Base-by-base conservation (phyloP, 53 echinoderm and acorn worm species). In the Paelopatides confundens region DNA sequence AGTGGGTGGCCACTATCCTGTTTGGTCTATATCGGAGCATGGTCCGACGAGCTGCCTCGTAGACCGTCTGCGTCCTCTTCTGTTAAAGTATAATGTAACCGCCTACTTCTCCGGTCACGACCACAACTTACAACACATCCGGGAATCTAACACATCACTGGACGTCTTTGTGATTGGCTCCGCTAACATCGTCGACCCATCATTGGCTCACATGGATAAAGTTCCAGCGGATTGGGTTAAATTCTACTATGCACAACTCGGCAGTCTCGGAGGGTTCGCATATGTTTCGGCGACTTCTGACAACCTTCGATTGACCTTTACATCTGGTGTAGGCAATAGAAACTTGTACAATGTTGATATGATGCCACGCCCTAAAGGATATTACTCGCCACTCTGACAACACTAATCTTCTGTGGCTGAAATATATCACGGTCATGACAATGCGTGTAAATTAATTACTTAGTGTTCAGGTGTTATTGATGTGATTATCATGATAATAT, bases 21-120 rank as follows among this genome's bases (percentile, higher is more conserved):
- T 99, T 23, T 99, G 99, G 99, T 99, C 99, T 3, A 92, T 99
- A 13, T 93, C 95, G 23, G 95, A 99, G 69, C 99, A 99, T 58
- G 99, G 99, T 10, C 99, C 99, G 21, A 99, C 99, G 18, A 32
- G 48, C 21, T 86, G 90, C 82, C 89, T 99, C 24, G 95, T 99
- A n/a, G 63, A 90, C 26, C 69, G 71, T 30, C 81, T 99, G 37
- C 85, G 87, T 17, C 95, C 95, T 3, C 9, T 95, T 47, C 91
- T 99, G 10, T 89, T 87, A 69, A 95, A 99, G 82, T 99, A 99
- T 85, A 84, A 92, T 13, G 99, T 95, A 46, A 99, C 77, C 35
- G 94, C 99, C 4, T 99, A 94, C 66, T 99, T 99, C 68, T 85
- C 94, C 47, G 99, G 99, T 9, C 99, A 99, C 69, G 99, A 99